These are phyloP conservation scores for Drosophila parvula DNA, from an alignment of 1,140 invertebrate species.

Conservation along the genomic window DNA sequence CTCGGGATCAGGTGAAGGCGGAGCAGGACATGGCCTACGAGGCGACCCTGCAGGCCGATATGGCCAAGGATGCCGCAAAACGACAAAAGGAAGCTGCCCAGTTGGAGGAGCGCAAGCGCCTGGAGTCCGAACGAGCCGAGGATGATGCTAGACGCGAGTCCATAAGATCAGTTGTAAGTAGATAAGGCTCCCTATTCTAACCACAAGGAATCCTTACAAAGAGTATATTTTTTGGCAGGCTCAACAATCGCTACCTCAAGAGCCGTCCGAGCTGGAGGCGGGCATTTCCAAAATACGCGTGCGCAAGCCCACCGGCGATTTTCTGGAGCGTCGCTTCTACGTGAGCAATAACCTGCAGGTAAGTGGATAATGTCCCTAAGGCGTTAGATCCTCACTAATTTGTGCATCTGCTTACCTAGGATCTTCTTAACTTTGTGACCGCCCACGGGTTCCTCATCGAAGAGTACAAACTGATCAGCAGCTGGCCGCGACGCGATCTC, in stretches of 20 bases:
- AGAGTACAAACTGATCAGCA: conserved; percentile 95
- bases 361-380: not conserved
- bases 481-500: conserved; percentile 96
- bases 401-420: conserved; percentile 84
- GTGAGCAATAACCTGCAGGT: conserved; percentile 88
- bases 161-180: conserved; percentile 74
- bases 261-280: conserved; percentile 86
- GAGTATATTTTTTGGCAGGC: conserved; percentile 71
- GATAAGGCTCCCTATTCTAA: not conserved
- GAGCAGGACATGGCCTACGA: conserved; percentile 98
- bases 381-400: not conserved
- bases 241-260: conserved; percentile 87
- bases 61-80: conserved; percentile 94
- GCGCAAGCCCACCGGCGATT: conserved; percentile 90
- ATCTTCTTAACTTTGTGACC: conserved; percentile 92
- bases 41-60: conserved; percentile 94
- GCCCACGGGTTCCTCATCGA: conserved; percentile 93
- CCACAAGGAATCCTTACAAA: not conserved
- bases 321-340: conserved; percentile 90
- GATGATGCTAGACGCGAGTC: conserved; percentile 89
- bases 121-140: conserved; percentile 89
- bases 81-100: conserved; percentile 89
- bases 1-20: conserved; percentile 93
- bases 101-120: conserved; percentile 87
- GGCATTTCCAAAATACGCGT: conserved; percentile 90